Evolutionary conservation across 2,888 invertebrate genomes (phyloP).

Genomic region (Mesopsocus fuscifrons): DNA sequence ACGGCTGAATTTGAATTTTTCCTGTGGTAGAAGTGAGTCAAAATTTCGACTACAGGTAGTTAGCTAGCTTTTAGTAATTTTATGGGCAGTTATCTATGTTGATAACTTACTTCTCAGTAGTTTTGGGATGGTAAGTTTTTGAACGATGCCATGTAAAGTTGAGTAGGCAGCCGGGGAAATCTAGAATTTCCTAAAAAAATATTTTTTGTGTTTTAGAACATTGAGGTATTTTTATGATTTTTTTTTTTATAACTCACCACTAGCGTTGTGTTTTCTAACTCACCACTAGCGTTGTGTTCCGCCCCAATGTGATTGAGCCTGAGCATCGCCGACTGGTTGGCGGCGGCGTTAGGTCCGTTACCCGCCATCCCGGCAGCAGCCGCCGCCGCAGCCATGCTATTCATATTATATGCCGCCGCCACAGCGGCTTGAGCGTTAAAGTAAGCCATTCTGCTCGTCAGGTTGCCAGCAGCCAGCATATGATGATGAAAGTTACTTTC

Average conservation of each 20-base stretch:
- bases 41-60: too few species aligned
- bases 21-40: too few species aligned
- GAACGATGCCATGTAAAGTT: too few species aligned
- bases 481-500: conserved; percentile 30
- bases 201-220: not conserved
- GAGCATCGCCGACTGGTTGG: conserved; percentile 22
- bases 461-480: conserved; percentile 50
- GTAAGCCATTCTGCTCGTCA: conserved; percentile 50
- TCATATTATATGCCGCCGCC: conserved; percentile 60
- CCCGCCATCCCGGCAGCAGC: conserved; percentile 19
- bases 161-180: too few species aligned
- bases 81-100: too few species aligned
- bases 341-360: conserved; percentile 11
- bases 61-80: too few species aligned
- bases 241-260: not conserved
- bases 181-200: too few species aligned
- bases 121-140: too few species aligned
- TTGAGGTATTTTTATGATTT: conserved; percentile 1
- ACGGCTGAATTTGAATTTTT: too few species aligned
- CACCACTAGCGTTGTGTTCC: conserved; percentile 5
- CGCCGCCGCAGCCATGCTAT: conserved; percentile 28
- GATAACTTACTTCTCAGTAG: too few species aligned
- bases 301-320: conserved; percentile 20
- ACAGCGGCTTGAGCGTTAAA: conserved; percentile 86
- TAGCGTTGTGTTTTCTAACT: not conserved